Evolutionary conservation across 2,113 vertebrate species (phyloP).

Genomic region (Hippocampus comes): DNA sequence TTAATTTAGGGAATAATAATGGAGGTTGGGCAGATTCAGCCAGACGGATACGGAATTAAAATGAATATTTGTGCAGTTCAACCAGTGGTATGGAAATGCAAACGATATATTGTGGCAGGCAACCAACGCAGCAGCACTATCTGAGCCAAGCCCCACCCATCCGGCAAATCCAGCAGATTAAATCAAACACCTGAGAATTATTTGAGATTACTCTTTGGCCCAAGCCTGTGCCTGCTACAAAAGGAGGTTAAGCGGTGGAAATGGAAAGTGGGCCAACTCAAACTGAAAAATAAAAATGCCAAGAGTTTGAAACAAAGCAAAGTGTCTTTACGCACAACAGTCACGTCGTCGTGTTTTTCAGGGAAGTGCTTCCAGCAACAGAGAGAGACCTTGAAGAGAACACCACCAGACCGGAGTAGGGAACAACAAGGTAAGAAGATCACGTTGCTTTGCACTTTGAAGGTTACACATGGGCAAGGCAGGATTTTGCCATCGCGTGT

Average conservation of each 20-base stretch:
- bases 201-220: conserved; percentile 46
- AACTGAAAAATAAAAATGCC: no score
- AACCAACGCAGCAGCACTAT: conserved; percentile 6
- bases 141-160: conserved; percentile 25
- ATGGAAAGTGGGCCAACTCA: conserved; percentile 27
- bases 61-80: not conserved
- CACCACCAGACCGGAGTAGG: conserved; percentile 83
- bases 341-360: conserved; percentile 42
- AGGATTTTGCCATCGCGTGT: not conserved
- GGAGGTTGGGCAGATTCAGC: not conserved
- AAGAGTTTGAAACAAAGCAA: not conserved
- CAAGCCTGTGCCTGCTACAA: conserved; percentile 20
- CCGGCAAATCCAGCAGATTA: conserved; percentile 51
- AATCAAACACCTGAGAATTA: conserved; percentile 47
- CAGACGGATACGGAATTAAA: not conserved
- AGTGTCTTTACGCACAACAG: conserved; percentile 11
- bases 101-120: conserved; percentile 6
- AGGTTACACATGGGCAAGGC: not conserved
- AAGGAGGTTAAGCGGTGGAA: conserved; percentile 41
- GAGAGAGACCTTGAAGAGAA: conserved; percentile 93
- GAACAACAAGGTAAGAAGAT: conserved; percentile 83
- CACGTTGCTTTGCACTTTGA: not conserved
- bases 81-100: not conserved
- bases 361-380: conserved; percentile 96
- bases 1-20: not conserved